Conservation (phyloP, 2,888 invertebrate genomes). For the Electrophaes corylata region DNA sequence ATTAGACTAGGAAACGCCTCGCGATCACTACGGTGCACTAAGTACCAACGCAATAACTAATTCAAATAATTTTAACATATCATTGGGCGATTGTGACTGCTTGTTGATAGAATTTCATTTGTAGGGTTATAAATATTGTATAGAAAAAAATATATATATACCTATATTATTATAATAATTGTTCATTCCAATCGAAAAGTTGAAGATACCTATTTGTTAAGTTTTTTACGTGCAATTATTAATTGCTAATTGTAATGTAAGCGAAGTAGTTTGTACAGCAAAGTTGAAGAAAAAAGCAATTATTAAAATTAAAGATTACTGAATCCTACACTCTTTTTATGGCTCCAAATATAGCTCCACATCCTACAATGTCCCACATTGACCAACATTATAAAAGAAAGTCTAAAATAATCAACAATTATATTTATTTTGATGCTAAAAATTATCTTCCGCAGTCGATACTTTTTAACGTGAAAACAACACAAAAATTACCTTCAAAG, state of each 20-base stretch:
- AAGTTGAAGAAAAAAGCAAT: constrained; percentile 82
- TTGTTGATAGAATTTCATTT: constrained; percentile 82
- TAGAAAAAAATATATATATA: constrained; percentile 57
- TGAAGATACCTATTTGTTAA: constrained; percentile 83
- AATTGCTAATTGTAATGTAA: constrained; percentile 83
- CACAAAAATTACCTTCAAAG: constrained; percentile 62
- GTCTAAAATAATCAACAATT: constrained; percentile 65
- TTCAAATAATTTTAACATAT: constrained; percentile 83
- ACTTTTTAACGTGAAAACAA: constrained; percentile 63
- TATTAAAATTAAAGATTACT: constrained; percentile 83
- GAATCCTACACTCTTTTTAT: constrained; percentile 66
- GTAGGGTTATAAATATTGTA: constrained; percentile 80
- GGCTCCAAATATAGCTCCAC: no score
- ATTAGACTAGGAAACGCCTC: constrained; percentile 31
- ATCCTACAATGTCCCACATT: no score
- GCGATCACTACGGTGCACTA: constrained; percentile 36
- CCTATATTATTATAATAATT: constrained; percentile 73
- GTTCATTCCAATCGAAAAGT: constrained; percentile 84
- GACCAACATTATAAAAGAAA: constrained; percentile 39
- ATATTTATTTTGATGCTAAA: constrained; percentile 79
- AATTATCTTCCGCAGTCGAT: constrained; percentile 62
- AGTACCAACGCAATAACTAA: constrained; percentile 77
- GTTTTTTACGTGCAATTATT: constrained; percentile 85
- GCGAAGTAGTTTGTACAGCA: constrained; percentile 84
- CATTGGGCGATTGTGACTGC: constrained; percentile 85